phyloP scores from a whole-genome alignment of 2,888 invertebrate genomes.

The Mamestra brassicae region DNA sequence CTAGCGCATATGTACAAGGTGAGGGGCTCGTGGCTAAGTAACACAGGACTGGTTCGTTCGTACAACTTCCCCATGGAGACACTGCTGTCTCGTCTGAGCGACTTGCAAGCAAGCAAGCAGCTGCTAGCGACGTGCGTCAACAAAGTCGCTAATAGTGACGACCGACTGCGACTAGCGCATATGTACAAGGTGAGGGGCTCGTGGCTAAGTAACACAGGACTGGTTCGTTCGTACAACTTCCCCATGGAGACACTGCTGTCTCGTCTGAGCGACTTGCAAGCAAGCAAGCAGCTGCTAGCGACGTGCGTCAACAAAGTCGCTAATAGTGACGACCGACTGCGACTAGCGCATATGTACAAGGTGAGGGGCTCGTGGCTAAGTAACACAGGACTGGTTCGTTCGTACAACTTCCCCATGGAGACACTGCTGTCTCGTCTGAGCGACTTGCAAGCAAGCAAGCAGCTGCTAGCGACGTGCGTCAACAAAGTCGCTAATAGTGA shows the following conservation, averaged over 20 bases:
- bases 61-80: constrained; percentile 84
- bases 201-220: constrained; percentile 73
- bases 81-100: constrained; percentile 77
- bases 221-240: constrained; percentile 89
- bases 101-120: constrained; percentile 77
- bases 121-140: constrained; percentile 90
- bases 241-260: constrained; percentile 81
- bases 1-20: constrained; percentile 92
- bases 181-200: constrained; percentile 86
- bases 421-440: constrained; percentile 78
- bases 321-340: constrained; percentile 89
- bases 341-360: constrained; percentile 92
- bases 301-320: constrained; percentile 90
- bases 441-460: constrained; percentile 78
- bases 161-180: constrained; percentile 91
- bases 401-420: constrained; percentile 85
- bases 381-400: constrained; percentile 91
- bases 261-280: constrained; percentile 79
- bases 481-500: constrained; percentile 90
- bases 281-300: constrained; percentile 84
- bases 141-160: constrained; percentile 90
- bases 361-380: constrained; percentile 67
- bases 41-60: constrained; percentile 89
- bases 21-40: too few relatives aligned
- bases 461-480: constrained; percentile 89